A percentile compares a stretch with the other conserved stretches of the same genome.
Evolutionary conservation across 2,797 vertebrate genomes (phyloP).

Genomic region (Crenichthys baileyi): DNA sequence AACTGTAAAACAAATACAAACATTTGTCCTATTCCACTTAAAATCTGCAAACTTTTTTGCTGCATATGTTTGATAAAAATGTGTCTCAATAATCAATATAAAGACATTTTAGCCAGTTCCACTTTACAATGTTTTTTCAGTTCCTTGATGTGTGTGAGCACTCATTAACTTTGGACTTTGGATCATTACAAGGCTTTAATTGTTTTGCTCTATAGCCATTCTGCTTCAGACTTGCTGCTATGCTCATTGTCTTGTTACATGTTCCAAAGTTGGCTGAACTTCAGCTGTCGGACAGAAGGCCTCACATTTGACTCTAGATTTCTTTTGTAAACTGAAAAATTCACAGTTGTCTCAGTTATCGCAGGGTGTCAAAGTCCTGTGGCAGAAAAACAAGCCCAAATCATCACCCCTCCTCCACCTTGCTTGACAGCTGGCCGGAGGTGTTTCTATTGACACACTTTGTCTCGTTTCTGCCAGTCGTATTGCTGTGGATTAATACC

Average conservation of each 20-base stretch:
- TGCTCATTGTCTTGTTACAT: neutral
- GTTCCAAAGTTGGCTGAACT: neutral
- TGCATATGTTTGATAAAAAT: neutral
- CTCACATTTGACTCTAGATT: neutral
- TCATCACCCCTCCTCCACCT: neutral
- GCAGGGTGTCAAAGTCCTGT: neutral
- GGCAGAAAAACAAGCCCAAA: neutral
- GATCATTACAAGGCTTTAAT: neutral
- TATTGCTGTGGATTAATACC: neutral
- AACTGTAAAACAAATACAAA: neutral
- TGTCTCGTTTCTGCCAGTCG: neutral
- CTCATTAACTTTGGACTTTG: neutral
- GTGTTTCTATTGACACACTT: neutral
- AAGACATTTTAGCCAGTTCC: neutral
- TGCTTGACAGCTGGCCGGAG: neutral
- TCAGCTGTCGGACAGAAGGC: constrained; percentile 1
- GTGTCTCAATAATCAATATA: neutral
- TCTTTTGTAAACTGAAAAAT: neutral
- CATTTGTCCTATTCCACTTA: neutral
- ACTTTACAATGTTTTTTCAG: neutral
- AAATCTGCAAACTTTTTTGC: neutral
- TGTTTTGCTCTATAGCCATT: neutral
- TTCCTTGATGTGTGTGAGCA: neutral
- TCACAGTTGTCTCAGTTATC: neutral
- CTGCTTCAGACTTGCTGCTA: neutral